phyloP scores from a whole-genome alignment of 2,797 vertebrate species.

The Channa striata region DNA sequence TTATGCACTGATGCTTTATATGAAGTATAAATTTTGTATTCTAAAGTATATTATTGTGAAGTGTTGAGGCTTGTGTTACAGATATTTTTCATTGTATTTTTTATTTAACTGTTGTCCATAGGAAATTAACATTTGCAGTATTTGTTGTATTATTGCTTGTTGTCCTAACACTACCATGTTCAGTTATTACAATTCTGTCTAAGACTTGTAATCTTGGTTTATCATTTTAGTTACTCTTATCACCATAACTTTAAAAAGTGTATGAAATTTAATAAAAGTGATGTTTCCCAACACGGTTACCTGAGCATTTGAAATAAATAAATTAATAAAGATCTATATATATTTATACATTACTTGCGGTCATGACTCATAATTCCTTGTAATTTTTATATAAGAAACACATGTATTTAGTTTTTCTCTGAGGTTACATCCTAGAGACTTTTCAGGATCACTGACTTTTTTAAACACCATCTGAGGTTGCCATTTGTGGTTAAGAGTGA shows the following conservation, averaged over 20 bases:
- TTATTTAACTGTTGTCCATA: conserved; percentile 27
- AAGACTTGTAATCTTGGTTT: conserved; percentile 1
- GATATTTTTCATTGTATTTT: conserved; percentile 44
- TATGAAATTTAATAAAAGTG: conserved; percentile 33
- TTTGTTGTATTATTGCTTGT: conserved; percentile 44
- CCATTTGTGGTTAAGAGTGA: no score
- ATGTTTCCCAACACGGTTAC: conserved; percentile 79
- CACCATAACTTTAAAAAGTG: conserved; percentile 11
- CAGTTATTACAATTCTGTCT: conserved; percentile 6
- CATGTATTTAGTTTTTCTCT: no score
- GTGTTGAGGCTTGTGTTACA: conserved; percentile 56
- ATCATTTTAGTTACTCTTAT: conserved; percentile 26
- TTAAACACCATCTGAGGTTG: no score
- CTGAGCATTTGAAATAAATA: conserved; percentile 78
- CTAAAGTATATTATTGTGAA: conserved; percentile 75
- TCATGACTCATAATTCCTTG: conserved; percentile 26
- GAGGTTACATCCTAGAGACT: no score
- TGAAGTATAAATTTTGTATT: conserved; percentile 78
- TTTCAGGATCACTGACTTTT: no score
- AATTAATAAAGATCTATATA: conserved; percentile 88
- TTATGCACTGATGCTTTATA: conserved; percentile 87
- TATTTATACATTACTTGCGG: conserved; percentile 83
- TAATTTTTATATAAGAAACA: no score
- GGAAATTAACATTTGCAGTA: conserved; percentile 55
- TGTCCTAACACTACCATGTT: conserved; percentile 33